A percentile compares a stretch with the other conserved stretches of the same genome.
phyloP scores from a whole-genome alignment of 2,888 invertebrate species.

The Teinopalpus imperialis region DNA sequence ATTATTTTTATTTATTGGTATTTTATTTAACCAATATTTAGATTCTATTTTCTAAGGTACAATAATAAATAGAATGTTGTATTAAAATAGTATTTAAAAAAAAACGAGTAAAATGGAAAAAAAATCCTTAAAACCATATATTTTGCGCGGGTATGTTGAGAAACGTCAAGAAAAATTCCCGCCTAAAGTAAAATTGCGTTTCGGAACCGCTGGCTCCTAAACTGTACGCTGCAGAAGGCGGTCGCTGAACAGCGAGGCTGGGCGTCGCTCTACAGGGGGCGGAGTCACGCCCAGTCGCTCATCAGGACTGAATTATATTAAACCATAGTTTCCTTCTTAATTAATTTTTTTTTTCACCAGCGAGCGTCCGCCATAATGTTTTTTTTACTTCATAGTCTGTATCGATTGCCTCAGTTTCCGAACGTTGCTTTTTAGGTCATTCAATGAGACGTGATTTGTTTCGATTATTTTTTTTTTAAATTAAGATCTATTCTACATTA shows the following conservation, averaged over 20 bases:
- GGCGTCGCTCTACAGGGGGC: constrained; percentile 73
- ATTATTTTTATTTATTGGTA: no score
- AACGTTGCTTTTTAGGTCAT: constrained; percentile 12
- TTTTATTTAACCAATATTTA: no score
- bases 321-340: constrained; percentile 34
- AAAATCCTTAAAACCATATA: no score
- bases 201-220: constrained; percentile 19
- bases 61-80: no score
- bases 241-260: constrained; percentile 68
- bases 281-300: constrained; percentile 57
- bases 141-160: no score
- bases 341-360: constrained; percentile 41
- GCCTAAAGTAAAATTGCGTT: constrained; percentile 4
- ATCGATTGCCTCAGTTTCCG: constrained; percentile 10
- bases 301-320: constrained; percentile 40
- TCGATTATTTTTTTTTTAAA: no score
- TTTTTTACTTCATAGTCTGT: constrained; percentile 21
- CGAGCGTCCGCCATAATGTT: constrained; percentile 31
- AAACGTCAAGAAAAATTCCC: constrained; percentile 4
- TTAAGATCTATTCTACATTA: no score
- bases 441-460: not conserved
- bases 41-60: no score
- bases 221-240: constrained; percentile 48
- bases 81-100: no score
- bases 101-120: no score